A percentile compares a stretch with the other conserved stretches of the same genome.
Conservation (phyloP, 2,888 invertebrate species). For the Catocala nupta region DNA sequence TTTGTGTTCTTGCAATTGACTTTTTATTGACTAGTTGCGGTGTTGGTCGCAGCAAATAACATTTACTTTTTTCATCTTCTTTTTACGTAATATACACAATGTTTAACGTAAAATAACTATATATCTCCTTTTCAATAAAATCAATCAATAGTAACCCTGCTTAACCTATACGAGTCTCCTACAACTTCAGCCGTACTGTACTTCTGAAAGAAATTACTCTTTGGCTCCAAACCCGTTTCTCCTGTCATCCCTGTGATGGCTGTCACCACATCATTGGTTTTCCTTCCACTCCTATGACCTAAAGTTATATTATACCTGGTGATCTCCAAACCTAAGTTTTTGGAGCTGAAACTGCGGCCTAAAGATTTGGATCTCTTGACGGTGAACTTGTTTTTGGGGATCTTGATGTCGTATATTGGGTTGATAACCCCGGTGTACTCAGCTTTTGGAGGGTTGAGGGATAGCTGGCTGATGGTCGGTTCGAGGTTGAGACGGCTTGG, state of each 20-base stretch:
- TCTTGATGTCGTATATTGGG: constrained; percentile 78
- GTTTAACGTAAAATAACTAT: no score
- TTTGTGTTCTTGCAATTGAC: no score
- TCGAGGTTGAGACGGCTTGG: constrained; percentile 58
- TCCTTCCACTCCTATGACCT: constrained; percentile 67
- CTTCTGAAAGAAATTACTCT: constrained; percentile 72
- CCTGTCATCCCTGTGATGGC: constrained; percentile 73
- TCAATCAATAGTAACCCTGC: constrained; percentile 76
- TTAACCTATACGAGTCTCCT: constrained; percentile 76
- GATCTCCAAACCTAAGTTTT: constrained; percentile 66
- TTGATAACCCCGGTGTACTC: constrained; percentile 78
- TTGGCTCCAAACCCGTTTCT: constrained; percentile 73
- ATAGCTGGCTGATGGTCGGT: constrained; percentile 41
- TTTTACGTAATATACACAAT: no score
- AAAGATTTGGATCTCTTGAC: constrained; percentile 80
- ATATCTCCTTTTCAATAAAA: background rate
- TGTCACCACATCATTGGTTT: constrained; percentile 78
- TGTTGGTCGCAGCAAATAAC: no score
- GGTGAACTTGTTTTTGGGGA: constrained; percentile 74
- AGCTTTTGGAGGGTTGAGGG: constrained; percentile 38
- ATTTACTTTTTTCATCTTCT: no score
- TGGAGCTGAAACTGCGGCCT: constrained; percentile 73
- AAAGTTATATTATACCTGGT: constrained; percentile 77
- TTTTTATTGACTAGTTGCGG: no score
- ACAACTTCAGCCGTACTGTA: constrained; percentile 70